A percentile compares a stretch with the other conserved stretches of the same genome.
These are phyloP conservation scores for Hermaeophaga mercurialis DNA, from an alignment of 2,888 invertebrate genomes.

Conservation along the genomic window DNA sequence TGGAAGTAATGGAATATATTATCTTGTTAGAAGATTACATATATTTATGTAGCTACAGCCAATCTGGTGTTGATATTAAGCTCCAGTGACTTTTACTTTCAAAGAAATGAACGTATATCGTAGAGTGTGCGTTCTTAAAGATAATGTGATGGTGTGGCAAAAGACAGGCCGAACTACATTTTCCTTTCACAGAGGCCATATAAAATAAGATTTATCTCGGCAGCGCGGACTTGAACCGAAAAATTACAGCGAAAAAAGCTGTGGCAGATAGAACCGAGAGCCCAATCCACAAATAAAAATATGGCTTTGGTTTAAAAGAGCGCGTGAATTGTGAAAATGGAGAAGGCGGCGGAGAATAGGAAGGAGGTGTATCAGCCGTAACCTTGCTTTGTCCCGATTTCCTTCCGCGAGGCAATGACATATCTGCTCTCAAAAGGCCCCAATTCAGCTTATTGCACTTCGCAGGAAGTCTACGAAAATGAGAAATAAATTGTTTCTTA, in stretches of 20 bases:
- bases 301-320: constrained; percentile 49
- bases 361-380: constrained; percentile 21
- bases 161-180: constrained; percentile 31
- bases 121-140: constrained; percentile 20
- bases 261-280: constrained; percentile 51
- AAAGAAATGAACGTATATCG: constrained; percentile 18
- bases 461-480: constrained; percentile 15
- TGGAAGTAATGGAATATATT: not conserved
- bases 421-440: constrained; percentile 23
- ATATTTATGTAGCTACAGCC: constrained; percentile 11
- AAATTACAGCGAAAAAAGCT: constrained; percentile 51
- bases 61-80: constrained; percentile 25
- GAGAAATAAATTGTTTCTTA: constrained; percentile 24
- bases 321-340: constrained; percentile 35
- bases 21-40: not conserved
- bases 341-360: constrained; percentile 20
- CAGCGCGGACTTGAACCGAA: constrained; percentile 51
- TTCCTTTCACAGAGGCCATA: constrained; percentile 42
- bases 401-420: constrained; percentile 24
- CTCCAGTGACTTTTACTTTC: constrained; percentile 27
- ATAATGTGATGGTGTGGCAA: constrained; percentile 32
- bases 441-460: constrained; percentile 28
- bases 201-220: constrained; percentile 51
- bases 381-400: constrained; percentile 29
- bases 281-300: constrained; percentile 53